Evolutionary conservation across 2,888 invertebrate species (phyloP).

Genomic region (Caenorhabditis japonica): DNA sequence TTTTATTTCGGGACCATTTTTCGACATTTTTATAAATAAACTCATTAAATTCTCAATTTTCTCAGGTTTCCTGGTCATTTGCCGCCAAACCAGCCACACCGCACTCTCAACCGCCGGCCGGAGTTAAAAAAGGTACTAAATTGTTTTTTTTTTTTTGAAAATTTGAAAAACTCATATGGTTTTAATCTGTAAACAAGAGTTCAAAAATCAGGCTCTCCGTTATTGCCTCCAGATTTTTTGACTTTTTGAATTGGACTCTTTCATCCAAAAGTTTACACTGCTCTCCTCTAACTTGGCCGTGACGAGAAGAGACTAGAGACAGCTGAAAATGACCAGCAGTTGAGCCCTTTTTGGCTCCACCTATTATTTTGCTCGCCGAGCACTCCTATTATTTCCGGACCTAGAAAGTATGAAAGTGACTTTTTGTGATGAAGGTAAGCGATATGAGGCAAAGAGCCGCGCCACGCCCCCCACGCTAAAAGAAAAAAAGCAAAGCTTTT

Average conservation of each 20-base stretch:
- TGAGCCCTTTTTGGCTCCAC: no score
- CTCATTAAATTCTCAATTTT: constrained; percentile 11
- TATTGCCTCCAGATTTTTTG: constrained; percentile 39
- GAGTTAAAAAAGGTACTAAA: constrained; percentile 32
- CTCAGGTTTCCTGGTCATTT: constrained; percentile 65
- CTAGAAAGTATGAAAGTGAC: constrained; percentile 27
- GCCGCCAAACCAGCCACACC: constrained; percentile 58
- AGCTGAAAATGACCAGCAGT: no score
- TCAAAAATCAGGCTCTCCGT: constrained; percentile 5
- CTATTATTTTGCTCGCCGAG: no score
- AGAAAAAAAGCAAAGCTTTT: constrained; percentile 7
- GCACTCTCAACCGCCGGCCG: constrained; percentile 59
- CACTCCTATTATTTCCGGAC: no score
- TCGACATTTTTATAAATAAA: constrained; percentile 1
- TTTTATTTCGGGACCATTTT: no score
- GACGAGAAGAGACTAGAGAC: no score
- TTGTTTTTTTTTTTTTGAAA: not conserved
- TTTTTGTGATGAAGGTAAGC: constrained; percentile 39
- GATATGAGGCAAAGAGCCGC: no score
- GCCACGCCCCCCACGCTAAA: no score
- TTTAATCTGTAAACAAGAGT: constrained; percentile 23
- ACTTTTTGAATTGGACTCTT: no score
- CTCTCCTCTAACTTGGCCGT: no score
- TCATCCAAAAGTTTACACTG: no score
- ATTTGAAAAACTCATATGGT: constrained; percentile 25